Percentiles rank a stretch among this genome's conserved stretches.
Evolutionary conservation across 1,140 invertebrate species (phyloP).

Genomic region (Eupristina koningsbergeri): DNA sequence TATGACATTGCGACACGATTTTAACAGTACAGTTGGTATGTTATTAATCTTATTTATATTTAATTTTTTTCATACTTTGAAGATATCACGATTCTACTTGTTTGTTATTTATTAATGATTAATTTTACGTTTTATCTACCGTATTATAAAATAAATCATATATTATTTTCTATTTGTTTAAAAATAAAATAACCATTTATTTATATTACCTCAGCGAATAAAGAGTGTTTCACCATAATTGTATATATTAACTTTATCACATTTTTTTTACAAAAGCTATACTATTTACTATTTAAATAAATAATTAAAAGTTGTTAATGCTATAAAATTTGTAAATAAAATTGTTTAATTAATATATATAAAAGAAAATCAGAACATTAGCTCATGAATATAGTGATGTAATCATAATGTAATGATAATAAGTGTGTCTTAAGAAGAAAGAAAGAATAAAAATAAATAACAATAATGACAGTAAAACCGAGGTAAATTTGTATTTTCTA

Average conservation of each 20-base stretch:
- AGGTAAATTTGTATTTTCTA: background rate
- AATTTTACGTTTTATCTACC: background rate
- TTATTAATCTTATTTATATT: background rate
- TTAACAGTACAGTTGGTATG: constrained; percentile 30
- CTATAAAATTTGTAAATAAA: too few relatives aligned
- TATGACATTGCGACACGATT: constrained; percentile 24
- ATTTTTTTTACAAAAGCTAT: background rate
- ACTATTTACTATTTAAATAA: background rate
- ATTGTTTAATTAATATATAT: background rate
- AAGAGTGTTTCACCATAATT: background rate
- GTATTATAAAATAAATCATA: background rate
- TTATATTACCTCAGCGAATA: background rate
- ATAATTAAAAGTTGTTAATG: background rate
- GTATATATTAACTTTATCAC: too few relatives aligned
- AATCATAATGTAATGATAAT: background rate
- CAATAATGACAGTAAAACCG: background rate
- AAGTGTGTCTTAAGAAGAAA: background rate
- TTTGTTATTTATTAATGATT: background rate
- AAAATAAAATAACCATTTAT: background rate
- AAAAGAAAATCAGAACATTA: background rate
- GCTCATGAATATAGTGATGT: background rate
- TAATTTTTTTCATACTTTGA: background rate
- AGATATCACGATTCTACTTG: background rate
- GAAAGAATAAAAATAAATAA: background rate
- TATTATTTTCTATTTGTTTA: background rate